Evolutionary conservation across 1,140 invertebrate species (phyloP).

Genomic region (Trachymyrmex cornetzi): DNA sequence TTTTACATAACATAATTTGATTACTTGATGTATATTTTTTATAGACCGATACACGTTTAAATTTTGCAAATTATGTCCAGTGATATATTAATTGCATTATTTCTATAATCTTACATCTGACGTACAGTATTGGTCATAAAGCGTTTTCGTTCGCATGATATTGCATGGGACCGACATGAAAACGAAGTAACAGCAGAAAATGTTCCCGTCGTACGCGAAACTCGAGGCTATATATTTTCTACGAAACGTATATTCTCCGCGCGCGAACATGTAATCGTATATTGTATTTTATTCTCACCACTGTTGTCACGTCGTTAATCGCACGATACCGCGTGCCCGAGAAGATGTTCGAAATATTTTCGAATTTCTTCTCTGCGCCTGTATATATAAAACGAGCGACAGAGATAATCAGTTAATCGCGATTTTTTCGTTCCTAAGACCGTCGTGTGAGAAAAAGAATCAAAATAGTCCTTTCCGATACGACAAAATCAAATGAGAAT

Average conservation of each 20-base stretch:
- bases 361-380: conserved; percentile 9
- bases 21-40: neutral
- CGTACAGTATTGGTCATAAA: conserved; percentile 18
- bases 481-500: conserved; percentile 12
- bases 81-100: neutral
- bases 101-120: neutral
- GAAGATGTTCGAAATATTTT: conserved; percentile 23
- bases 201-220: conserved; percentile 51
- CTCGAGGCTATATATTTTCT: conserved; percentile 60
- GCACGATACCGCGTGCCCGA: conserved; percentile 14
- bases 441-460: neutral
- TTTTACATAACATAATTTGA: neutral
- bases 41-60: neutral
- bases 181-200: conserved; percentile 13
- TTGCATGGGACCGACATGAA: neutral
- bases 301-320: conserved; percentile 51
- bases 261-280: conserved; percentile 6
- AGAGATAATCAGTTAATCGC: conserved; percentile 61
- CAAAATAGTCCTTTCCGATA: neutral
- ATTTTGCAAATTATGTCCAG: neutral
- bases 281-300: conserved; percentile 35
- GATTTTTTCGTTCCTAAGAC: conserved; percentile 47
- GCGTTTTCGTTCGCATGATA: conserved; percentile 30
- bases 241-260: conserved; percentile 14
- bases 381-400: conserved; percentile 51